A percentile compares a stretch with the other conserved stretches of the same genome.
Evolutionary conservation across 30 jellyfish, hydroid and myxozoan genomes (phyloP).

Genomic region (Pelagia noctiluca): DNA sequence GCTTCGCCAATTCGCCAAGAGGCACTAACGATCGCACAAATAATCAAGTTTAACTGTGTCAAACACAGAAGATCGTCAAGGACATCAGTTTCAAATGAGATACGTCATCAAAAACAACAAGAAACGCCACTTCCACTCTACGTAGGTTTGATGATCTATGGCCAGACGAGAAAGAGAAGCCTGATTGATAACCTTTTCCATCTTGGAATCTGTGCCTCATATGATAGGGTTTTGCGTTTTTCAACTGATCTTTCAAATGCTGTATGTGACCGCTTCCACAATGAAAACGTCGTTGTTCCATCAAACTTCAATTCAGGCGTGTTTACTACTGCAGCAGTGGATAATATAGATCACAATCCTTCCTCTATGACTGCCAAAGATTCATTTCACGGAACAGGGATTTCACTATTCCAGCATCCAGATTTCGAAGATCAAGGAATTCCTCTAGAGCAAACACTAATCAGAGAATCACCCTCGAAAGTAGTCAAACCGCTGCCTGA

Average conservation of each 20-base stretch:
- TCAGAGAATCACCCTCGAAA: neutral
- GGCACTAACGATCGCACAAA: constrained; percentile 1
- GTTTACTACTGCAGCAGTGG: constrained; percentile 38
- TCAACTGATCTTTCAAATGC: neutral
- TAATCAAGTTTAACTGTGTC: neutral
- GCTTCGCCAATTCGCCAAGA: neutral
- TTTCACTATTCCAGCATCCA: constrained; percentile 42
- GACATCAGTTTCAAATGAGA: neutral
- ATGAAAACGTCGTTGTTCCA: constrained; percentile 42
- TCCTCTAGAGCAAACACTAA: neutral
- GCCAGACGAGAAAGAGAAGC: constrained; percentile 5
- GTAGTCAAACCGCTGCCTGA: constrained; percentile 3
- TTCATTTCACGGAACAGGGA: constrained; percentile 49
- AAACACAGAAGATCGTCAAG: constrained; percentile 5
- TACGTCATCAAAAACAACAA: neutral
- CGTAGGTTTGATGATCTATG: neutral
- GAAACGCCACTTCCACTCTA: constrained; percentile 1
- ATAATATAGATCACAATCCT: constrained; percentile 50
- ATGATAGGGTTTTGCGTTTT: neutral
- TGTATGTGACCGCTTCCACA: constrained; percentile 1
- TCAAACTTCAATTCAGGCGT: constrained; percentile 30
- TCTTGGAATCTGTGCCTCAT: constrained; percentile 1
- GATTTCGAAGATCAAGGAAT: neutral
- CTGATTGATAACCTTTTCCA: constrained; percentile 3
- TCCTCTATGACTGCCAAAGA: constrained; percentile 38